Percentiles rank a stretch among this genome's conserved stretches.
These are phyloP conservation scores for Leptonema lineaticorne DNA, from an alignment of 1,140 invertebrate genomes.

Conservation along the genomic window DNA sequence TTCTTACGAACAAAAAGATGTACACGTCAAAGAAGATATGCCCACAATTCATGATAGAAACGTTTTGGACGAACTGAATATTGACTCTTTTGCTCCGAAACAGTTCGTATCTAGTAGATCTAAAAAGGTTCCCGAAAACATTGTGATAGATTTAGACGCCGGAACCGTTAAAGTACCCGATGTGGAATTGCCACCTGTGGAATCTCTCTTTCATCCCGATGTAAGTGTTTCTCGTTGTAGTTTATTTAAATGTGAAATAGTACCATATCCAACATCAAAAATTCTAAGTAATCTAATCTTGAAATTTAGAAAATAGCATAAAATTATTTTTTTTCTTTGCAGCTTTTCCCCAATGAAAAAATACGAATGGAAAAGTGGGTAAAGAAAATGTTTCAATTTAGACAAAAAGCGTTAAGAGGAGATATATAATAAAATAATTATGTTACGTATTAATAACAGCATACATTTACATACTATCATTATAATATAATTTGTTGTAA, in stretches of 20 bases:
- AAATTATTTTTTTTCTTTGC: constrained; percentile 41
- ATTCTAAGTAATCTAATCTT: neutral
- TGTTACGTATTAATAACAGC: no score
- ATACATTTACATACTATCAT: no score
- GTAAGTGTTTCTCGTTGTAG: constrained; percentile 44
- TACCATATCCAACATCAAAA: neutral
- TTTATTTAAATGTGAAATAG: neutral
- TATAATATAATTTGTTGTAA: no score
- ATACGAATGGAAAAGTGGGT: constrained; percentile 55
- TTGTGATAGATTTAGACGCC: constrained; percentile 54
- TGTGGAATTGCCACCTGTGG: constrained; percentile 47
- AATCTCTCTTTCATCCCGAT: constrained; percentile 52
- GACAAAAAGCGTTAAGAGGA: constrained; percentile 53
- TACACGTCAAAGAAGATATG: constrained; percentile 55
- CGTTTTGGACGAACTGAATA: constrained; percentile 52
- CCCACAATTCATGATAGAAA: constrained; percentile 56
- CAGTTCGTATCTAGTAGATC: constrained; percentile 51
- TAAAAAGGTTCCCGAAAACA: constrained; percentile 53
- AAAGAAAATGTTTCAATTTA: constrained; percentile 53
- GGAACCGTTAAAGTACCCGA: constrained; percentile 53
- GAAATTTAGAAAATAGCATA: neutral
- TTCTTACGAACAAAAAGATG: constrained; percentile 53
- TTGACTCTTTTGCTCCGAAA: constrained; percentile 51
- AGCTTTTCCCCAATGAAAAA: constrained; percentile 53
- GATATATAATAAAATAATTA: constrained; percentile 48